Evolutionary conservation across 2,888 invertebrate species (phyloP), one percentile per base, ranked within the genome.

Genomic region (Aricia artaxerxes): DNA sequence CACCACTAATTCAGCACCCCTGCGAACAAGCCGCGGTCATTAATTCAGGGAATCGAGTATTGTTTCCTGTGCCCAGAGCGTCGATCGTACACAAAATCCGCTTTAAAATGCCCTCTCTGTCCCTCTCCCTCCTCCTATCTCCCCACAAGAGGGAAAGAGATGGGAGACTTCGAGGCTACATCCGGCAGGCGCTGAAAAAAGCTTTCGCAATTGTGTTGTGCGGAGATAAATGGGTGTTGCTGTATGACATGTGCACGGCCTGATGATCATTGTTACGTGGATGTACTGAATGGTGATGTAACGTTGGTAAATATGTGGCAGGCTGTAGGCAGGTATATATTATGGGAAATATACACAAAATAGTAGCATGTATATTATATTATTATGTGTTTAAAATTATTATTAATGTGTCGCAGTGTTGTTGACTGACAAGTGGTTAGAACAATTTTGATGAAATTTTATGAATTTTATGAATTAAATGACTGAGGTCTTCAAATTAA

Each of bases 11-110:
- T 86, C 40, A 16, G 9, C 53, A 82, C 86, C 85, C 84, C 89
- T 88, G 90, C 76, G 82, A 83, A 85, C 85, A 86, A 86, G 87
- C 88, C 87, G 89, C 85, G 86, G 90, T 88, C 92, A 92, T 93
- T 94, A 92, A 94, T 94, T 92, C 91, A 88, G 87, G 85, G 90
- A 89, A 91, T 94, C 91, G 93, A 93, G 93, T 93, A 93, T 93
- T 93, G 92, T 93, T 93, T 94, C 94, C 94, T 92, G 93, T 87
- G 83, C 86, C 88, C 88, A 88, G 88, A 88, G 87, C 88, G 88
- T 86, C 91, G 88, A 89, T 89, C 87, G 88, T 87, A 88, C 75
- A 88, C 92, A 90, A 91, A 91, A 90, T 90, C 86, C 88, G 89
- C 89, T 91, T 90, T 90, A 89, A 89, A 90, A 88, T 84, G 83